Evolutionary conservation across 2,113 vertebrate species (phyloP), one percentile per base, ranked within the genome.

Genomic region (Callipepla squamata): DNA sequence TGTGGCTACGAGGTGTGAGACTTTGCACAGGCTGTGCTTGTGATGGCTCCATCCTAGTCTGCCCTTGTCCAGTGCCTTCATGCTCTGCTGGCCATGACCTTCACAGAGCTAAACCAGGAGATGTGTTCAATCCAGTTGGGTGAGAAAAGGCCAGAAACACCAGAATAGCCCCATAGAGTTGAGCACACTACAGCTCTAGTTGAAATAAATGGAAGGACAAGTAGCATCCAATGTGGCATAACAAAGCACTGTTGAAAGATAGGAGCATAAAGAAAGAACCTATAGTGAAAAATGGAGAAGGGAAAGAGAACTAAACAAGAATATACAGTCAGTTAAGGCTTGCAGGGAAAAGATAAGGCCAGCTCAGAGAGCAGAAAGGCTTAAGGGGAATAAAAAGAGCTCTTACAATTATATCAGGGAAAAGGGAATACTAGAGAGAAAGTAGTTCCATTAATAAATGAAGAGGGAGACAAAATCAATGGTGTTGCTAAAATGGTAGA

Each of bases 381-480:
- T 97, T 94, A 96, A 94, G 95, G 95, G 93, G 95, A 97, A 97
- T 94, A 94, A 92, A 89, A 93, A 92, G 91, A 94, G 96, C 96
- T 97, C 96, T 97, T 95, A 97, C 94, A 97, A 97, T 95, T 97
- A 97, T 96, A 97, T 97, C 97, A 95, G 94, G 96, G 90, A 95
- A 96, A 97, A 98, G 95, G 95, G 95, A 96, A 96, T 97, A 94
- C 94, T 94, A 97, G 97, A 95, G 93, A 96, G 95, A 97, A 96
- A 97, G 96, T 96, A 92, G 91, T 94, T 87, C 95, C 96, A 96
- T 98, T 97, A 97, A 97, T 97, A 97, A 97, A 97, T 96, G 95
- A 96, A 92, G 96, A 96, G 95, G 97, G 97, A 97, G 97, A 96
- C 97, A 95, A 97, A 97, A 97, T 98, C 97, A 87, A 97, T 98